phyloP scores from a whole-genome alignment of 2,113 vertebrate species.

The Siphamia tubifer region DNA sequence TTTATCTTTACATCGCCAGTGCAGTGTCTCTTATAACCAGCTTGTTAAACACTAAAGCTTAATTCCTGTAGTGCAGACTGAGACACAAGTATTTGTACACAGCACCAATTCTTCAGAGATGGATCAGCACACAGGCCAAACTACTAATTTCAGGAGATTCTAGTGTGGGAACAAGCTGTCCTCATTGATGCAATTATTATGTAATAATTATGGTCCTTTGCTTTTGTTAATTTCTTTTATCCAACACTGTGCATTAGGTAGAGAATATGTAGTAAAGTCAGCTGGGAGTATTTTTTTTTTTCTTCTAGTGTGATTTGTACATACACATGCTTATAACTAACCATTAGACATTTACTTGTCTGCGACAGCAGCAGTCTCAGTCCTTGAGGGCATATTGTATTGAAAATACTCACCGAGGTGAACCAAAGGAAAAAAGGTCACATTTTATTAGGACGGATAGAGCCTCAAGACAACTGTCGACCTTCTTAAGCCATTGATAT shows the following conservation, averaged over 20 bases:
- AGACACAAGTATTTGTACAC: not conserved
- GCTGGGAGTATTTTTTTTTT: not conserved
- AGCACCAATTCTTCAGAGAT: slow-evolving; percentile 17
- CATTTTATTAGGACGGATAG: not conserved
- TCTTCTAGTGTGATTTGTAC: not conserved
- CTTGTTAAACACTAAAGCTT: not conserved
- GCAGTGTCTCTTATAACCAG: not conserved
- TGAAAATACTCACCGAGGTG: not conserved
- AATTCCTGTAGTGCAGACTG: not conserved
- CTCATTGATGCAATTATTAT: slow-evolving; percentile 50
- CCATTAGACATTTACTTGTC: not conserved
- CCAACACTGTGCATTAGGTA: not conserved
- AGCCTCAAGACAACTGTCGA: not conserved
- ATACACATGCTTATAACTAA: too few relatives aligned
- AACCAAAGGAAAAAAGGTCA: not conserved
- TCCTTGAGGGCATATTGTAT: not conserved
- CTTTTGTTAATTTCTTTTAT: slow-evolving; percentile 10
- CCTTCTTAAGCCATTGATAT: not conserved
- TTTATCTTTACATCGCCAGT: slow-evolving; percentile 18
- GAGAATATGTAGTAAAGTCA: not conserved
- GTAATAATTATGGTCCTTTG: slow-evolving; percentile 42
- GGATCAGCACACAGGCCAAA: not conserved
- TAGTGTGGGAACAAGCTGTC: slow-evolving; percentile 24
- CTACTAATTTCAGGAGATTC: slow-evolving; percentile 29
- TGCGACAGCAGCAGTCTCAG: not conserved